Evolutionary conservation across 2,888 invertebrate genomes (phyloP).

Genomic region (Gibbula magus): DNA sequence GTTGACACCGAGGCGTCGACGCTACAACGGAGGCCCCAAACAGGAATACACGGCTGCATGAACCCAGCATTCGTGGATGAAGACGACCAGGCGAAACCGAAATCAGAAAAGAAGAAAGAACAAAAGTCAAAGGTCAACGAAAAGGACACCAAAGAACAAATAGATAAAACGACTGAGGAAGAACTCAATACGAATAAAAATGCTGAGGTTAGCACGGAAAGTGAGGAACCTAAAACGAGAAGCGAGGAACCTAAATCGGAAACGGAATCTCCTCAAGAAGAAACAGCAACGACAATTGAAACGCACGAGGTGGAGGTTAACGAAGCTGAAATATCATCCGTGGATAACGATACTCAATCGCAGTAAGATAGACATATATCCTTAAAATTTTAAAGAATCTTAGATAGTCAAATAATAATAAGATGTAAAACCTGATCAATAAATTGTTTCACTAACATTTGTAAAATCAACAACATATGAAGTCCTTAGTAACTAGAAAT

Average conservation of each 20-base stretch:
- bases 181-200: neutral
- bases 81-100: constrained; percentile 22
- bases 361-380: neutral
- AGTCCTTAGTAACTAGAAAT: too few species aligned
- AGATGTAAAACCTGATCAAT: too few species aligned
- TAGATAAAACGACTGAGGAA: neutral
- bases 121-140: neutral
- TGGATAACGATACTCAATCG: neutral
- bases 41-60: constrained; percentile 35
- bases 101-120: constrained; percentile 5
- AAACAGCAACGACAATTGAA: neutral
- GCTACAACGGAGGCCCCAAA: constrained; percentile 30
- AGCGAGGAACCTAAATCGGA: neutral
- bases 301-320: neutral
- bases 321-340: neutral
- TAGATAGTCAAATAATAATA: too few species aligned
- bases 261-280: neutral
- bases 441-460: too few species aligned
- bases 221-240: neutral
- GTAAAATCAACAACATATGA: too few species aligned
- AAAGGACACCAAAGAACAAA: neutral
- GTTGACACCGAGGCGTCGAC: constrained; percentile 30
- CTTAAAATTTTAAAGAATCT: too few species aligned
- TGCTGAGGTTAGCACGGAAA: neutral
- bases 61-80: constrained; percentile 47